These are phyloP conservation scores for Xiphophorus birchmanni DNA, from an alignment of 2,797 vertebrate species.

Conservation along the genomic window DNA sequence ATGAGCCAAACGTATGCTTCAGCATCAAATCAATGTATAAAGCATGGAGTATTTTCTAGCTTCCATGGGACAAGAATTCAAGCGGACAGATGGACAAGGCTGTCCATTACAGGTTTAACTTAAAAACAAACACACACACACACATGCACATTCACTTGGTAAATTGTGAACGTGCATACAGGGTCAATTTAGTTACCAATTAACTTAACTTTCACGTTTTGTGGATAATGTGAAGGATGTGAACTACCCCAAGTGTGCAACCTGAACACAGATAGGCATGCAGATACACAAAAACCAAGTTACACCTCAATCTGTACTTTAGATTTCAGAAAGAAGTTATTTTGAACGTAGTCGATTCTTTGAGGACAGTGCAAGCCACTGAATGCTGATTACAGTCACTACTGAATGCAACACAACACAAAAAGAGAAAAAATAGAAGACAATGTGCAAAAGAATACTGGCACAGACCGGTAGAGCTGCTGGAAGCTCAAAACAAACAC, in stretches of 20 bases:
- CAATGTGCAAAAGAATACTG: background rate
- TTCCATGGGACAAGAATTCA: background rate
- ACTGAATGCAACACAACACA: background rate
- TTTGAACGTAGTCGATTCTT: background rate
- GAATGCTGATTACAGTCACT: background rate
- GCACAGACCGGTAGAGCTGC: background rate
- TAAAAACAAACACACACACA: background rate
- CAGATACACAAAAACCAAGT: background rate
- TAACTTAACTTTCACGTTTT: background rate
- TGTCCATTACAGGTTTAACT: background rate
- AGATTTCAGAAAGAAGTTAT: background rate
- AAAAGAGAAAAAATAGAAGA: background rate
- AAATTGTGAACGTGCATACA: no score
- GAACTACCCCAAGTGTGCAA: background rate
- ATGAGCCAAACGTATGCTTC: slow-evolving; percentile 7
- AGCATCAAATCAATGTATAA: background rate
- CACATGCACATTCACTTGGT: background rate
- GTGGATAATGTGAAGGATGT: background rate
- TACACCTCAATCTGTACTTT: background rate
- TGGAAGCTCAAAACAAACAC: background rate
- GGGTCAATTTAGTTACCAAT: background rate
- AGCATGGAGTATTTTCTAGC: background rate
- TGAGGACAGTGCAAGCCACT: background rate
- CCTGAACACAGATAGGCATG: background rate
- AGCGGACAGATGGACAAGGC: background rate